phyloP scores from a whole-genome alignment of 2,113 vertebrate genomes.

The human region DNA sequence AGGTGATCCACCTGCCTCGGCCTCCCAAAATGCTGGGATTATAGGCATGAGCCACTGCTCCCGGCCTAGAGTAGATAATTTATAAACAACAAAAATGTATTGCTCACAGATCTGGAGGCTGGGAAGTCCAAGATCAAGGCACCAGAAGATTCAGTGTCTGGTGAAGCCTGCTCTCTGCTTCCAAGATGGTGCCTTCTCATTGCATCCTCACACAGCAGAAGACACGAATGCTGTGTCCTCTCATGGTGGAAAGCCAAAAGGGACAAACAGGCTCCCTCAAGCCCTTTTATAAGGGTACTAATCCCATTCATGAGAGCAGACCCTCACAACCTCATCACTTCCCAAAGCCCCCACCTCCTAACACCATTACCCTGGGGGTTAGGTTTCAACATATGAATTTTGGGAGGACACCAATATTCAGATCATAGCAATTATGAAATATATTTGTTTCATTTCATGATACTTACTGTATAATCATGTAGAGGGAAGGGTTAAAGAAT shows the following conservation, averaged over 20 bases:
- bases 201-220: background rate
- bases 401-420: background rate
- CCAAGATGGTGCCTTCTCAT: background rate
- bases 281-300: background rate
- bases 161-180: background rate
- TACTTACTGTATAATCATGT: background rate
- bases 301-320: background rate
- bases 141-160: background rate
- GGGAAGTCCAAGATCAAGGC: background rate
- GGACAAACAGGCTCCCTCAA: background rate
- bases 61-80: background rate
- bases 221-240: background rate
- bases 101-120: background rate
- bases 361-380: background rate
- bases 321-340: no score
- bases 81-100: background rate
- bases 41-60: no score
- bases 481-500: background rate
- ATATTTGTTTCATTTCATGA: background rate
- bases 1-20: no score
- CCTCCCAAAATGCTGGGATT: no score
- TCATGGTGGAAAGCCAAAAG: background rate
- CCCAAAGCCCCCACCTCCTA: background rate
- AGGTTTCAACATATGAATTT: background rate
- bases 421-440: background rate